phyloP scores from a whole-genome alignment of 1,140 invertebrate species.

The Cardiocondyla obscurior region DNA sequence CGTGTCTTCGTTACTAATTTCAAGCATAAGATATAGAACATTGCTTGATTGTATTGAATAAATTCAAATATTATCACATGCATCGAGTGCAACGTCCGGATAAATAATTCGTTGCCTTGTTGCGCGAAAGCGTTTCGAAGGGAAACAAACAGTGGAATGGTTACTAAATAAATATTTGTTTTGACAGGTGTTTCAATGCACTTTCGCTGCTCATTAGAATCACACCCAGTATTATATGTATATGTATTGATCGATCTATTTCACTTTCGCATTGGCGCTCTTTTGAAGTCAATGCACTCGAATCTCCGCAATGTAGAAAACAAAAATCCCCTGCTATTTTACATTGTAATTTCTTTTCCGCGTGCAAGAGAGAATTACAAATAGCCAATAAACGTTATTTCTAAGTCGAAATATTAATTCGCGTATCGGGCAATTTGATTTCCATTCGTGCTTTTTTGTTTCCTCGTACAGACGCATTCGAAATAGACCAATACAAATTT shows the following conservation, averaged over 20 bases:
- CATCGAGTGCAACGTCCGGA: neutral
- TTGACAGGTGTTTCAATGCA: slow-evolving; percentile 50
- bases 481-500: neutral
- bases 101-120: slow-evolving; percentile 17
- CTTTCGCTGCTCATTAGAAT: slow-evolving; percentile 55
- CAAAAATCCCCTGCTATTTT: neutral
- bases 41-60: neutral
- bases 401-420: neutral
- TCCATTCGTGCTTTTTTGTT: neutral
- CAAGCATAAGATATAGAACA: neutral
- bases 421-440: neutral
- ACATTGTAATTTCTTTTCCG: neutral
- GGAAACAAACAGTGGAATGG: slow-evolving; percentile 42
- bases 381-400: neutral
- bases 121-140: slow-evolving; percentile 3
- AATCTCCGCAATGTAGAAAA: slow-evolving; percentile 9
- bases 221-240: slow-evolving; percentile 32
- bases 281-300: slow-evolving; percentile 29
- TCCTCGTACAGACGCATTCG: neutral
- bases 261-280: slow-evolving; percentile 30
- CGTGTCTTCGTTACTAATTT: neutral
- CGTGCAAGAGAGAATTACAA: neutral
- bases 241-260: slow-evolving; percentile 19
- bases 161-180: slow-evolving; percentile 50
- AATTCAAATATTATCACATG: neutral